Percentiles rank a stretch among this genome's conserved stretches.
phyloP scores from a whole-genome alignment of 2,113 vertebrate genomes.

The Brienomyrus longianalis region DNA sequence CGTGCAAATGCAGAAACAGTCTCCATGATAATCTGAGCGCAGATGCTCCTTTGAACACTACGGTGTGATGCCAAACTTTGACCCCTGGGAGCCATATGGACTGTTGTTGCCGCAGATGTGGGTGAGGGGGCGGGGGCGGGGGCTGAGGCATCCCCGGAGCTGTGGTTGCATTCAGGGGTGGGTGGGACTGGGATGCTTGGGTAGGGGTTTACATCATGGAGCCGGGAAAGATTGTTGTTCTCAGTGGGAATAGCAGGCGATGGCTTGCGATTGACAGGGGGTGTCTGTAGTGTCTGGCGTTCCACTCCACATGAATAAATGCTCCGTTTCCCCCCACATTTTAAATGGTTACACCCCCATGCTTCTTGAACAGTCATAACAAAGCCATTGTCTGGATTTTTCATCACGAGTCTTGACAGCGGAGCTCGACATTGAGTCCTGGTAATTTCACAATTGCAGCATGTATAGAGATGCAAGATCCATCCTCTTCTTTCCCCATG shows the following conservation, averaged over 20 bases:
- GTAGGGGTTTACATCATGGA: not conserved
- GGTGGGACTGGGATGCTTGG: not conserved
- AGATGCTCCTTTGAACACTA: not conserved
- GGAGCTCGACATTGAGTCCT: not conserved
- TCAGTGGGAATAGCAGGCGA: not conserved
- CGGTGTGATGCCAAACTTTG: not conserved
- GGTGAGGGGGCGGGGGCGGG: not conserved
- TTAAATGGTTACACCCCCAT: not conserved
- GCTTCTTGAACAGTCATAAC: not conserved
- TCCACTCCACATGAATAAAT: not conserved
- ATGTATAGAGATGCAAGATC: not conserved
- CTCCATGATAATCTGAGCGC: not conserved
- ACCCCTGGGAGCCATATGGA: not conserved
- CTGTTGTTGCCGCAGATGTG: not conserved
- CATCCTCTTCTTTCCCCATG: not conserved
- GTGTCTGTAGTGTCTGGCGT: not conserved
- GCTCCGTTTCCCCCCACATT: not conserved
- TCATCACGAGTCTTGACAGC: not conserved
- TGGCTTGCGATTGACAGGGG: not conserved
- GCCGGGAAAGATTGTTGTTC: not conserved
- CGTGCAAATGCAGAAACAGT: not conserved
- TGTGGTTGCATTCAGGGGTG: not conserved
- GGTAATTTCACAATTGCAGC: not conserved
- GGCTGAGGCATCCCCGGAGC: not conserved
- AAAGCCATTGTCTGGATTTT: not conserved